phyloP scores from a whole-genome alignment of 35 echinoderm and acorn worm genomes.

The Patiria miniata region DNA sequence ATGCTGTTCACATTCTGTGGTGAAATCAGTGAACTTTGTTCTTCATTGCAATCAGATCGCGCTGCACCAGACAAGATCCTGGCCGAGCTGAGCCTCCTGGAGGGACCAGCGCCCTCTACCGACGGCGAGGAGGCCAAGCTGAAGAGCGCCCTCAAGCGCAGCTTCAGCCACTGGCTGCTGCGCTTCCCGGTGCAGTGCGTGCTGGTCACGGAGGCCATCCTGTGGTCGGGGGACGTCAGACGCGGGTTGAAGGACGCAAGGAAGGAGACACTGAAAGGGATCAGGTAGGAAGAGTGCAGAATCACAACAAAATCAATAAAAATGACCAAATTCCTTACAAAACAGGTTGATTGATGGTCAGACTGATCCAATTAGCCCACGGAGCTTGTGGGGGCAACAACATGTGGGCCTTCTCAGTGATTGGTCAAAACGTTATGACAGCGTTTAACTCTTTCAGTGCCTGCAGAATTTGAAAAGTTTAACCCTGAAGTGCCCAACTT shows the following conservation, averaged over 20 bases:
- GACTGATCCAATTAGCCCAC: not conserved
- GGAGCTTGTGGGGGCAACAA: not conserved
- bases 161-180: slow-evolving; percentile 85
- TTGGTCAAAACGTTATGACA: too few species aligned
- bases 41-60: not conserved
- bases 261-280: slow-evolving; percentile 35
- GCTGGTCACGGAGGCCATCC: slow-evolving; percentile 55
- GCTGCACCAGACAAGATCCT: slow-evolving; percentile 77
- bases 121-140: slow-evolving; percentile 53
- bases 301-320: not conserved
- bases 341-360: not conserved
- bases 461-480: too few species aligned
- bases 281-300: slow-evolving; percentile 49
- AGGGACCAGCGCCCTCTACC: slow-evolving; percentile 9
- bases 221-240: slow-evolving; percentile 69
- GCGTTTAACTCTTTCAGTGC: too few species aligned
- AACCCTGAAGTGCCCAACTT: too few species aligned
- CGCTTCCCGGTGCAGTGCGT: slow-evolving; percentile 86
- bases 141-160: slow-evolving; percentile 72
- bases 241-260: slow-evolving; percentile 46
- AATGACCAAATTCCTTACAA: too few species aligned
- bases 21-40: not conserved
- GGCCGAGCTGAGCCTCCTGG: slow-evolving; percentile 60
- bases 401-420: not conserved
- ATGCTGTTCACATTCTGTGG: too few species aligned